Evolutionary conservation across 1,140 invertebrate genomes (phyloP).

Genomic region (Trichonephila clavipes): DNA sequence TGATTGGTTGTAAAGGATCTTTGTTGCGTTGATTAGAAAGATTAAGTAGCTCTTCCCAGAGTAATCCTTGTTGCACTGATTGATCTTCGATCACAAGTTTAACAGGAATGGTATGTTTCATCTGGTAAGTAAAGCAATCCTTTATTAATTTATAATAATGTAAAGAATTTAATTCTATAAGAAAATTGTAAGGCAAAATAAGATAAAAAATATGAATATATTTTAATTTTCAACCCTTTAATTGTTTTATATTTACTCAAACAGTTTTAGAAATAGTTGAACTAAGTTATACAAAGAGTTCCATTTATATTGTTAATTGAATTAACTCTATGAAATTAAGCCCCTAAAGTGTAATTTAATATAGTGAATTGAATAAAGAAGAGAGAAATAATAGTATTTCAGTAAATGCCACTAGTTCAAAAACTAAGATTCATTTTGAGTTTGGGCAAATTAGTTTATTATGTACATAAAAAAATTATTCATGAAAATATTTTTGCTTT

Average conservation of each 20-base stretch:
- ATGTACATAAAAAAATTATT: too few species aligned
- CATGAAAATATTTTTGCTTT: too few species aligned
- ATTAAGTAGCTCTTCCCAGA: slow-evolving; percentile 60
- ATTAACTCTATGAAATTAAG: too few species aligned
- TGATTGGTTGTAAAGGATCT: not conserved
- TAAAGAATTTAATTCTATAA: not conserved
- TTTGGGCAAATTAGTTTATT: too few species aligned
- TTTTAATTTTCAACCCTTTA: not conserved
- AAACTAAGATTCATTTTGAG: too few species aligned
- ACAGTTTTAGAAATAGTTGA: not conserved
- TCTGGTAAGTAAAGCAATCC: not conserved
- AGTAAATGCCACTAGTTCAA: too few species aligned
- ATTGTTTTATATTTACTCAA: not conserved
- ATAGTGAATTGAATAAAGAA: too few species aligned
- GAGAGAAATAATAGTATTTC: too few species aligned
- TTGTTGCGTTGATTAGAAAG: not conserved
- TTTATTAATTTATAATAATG: not conserved
- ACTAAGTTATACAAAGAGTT: not conserved
- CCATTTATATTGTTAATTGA: too few species aligned
- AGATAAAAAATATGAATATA: not conserved
- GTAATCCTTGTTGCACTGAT: slow-evolving; percentile 40
- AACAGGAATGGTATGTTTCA: slow-evolving; percentile 42
- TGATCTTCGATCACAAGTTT: slow-evolving; percentile 78
- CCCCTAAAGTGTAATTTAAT: too few species aligned
- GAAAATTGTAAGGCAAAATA: not conserved